A percentile compares a stretch with the other conserved stretches of the same genome.
Evolutionary conservation across 2,113 vertebrate genomes (phyloP).

Genomic region (Electrona antarctica): DNA sequence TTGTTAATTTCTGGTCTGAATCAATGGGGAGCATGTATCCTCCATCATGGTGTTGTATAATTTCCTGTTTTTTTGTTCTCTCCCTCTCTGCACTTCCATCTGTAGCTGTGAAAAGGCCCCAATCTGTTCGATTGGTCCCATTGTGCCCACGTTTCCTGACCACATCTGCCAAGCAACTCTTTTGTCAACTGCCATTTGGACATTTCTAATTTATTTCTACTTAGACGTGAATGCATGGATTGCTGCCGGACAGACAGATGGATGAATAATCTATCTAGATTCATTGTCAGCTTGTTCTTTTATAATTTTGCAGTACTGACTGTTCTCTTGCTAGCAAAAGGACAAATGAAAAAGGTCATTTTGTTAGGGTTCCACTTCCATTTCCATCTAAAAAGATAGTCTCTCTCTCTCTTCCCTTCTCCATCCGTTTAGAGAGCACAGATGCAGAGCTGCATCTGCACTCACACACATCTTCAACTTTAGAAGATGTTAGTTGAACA

Average conservation of each 20-base stretch:
- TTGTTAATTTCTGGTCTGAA: conserved; percentile 37
- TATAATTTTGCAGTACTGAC: too few relatives aligned
- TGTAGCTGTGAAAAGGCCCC: conserved; percentile 59
- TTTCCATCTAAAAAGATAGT: too few relatives aligned
- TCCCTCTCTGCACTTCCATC: conserved; percentile 60
- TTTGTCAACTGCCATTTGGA: conserved; percentile 69
- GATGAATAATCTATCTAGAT: conserved; percentile 17
- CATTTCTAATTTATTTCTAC: conserved; percentile 62
- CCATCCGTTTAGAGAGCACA: too few relatives aligned
- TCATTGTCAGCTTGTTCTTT: too few relatives aligned
- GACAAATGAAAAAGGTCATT: too few relatives aligned
- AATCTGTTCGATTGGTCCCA: conserved; percentile 61
- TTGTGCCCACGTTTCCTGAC: conserved; percentile 64
- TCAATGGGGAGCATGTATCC: conserved; percentile 48
- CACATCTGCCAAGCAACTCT: conserved; percentile 70
- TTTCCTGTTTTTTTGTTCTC: conserved; percentile 43
- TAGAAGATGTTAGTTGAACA: too few relatives aligned
- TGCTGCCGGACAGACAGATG: conserved; percentile 34
- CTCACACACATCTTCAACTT: too few relatives aligned
- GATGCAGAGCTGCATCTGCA: too few relatives aligned
- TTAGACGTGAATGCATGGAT: conserved; percentile 17
- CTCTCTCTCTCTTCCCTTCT: too few relatives aligned
- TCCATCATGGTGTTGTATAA: conserved; percentile 53
- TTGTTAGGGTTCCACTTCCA: too few relatives aligned
- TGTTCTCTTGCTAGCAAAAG: too few relatives aligned